Evolutionary conservation across 37 sponge, comb jelly and placozoan species (phyloP).

Genomic region (Amphimedon queenslandica): DNA sequence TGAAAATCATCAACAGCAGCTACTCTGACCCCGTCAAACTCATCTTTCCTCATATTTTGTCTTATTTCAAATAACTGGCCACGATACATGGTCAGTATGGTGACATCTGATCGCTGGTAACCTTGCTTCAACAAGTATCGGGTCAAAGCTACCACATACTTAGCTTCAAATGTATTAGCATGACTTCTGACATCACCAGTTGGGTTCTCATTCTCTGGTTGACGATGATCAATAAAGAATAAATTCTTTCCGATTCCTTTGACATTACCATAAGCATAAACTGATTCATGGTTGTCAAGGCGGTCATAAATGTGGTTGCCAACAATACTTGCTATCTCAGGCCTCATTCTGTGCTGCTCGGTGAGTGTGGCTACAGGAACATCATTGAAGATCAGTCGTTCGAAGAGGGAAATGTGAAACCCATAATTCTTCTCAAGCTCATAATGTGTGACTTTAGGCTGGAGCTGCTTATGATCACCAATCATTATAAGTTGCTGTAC

Average conservation of each 20-base stretch:
- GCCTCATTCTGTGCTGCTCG: slow-evolving; percentile 88
- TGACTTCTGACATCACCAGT: slow-evolving; percentile 40
- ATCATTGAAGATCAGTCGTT: slow-evolving; percentile 55
- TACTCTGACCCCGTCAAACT: slow-evolving; percentile 67
- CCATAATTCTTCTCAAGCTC: slow-evolving; percentile 59
- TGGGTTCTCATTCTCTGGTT: slow-evolving; percentile 36
- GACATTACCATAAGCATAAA: slow-evolving; percentile 40
- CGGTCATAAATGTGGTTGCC: slow-evolving; percentile 61
- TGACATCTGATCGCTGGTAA: slow-evolving; percentile 56
- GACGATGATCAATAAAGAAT: slow-evolving; percentile 62
- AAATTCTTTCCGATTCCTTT: slow-evolving; percentile 58
- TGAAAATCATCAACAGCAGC: slow-evolving; percentile 93
- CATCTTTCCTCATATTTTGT: slow-evolving; percentile 28
- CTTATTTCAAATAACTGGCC: slow-evolving; percentile 81
- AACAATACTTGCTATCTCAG: slow-evolving; percentile 76
- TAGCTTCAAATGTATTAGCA: slow-evolving; percentile 72
- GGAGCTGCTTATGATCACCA: slow-evolving; percentile 95
- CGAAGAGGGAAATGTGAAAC: slow-evolving; percentile 88
- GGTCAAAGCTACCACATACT: slow-evolving; percentile 59
- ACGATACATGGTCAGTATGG: slow-evolving; percentile 83
- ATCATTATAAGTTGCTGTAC: slow-evolving; percentile 88
- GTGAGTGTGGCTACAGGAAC: slow-evolving; percentile 52
- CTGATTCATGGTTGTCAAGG: slow-evolving; percentile 32
- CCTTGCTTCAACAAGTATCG: slow-evolving; percentile 76
- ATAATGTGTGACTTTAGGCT: slow-evolving; percentile 73